phyloP scores from a whole-genome alignment of 2,797 vertebrate genomes.

The Danio albolineatus region DNA sequence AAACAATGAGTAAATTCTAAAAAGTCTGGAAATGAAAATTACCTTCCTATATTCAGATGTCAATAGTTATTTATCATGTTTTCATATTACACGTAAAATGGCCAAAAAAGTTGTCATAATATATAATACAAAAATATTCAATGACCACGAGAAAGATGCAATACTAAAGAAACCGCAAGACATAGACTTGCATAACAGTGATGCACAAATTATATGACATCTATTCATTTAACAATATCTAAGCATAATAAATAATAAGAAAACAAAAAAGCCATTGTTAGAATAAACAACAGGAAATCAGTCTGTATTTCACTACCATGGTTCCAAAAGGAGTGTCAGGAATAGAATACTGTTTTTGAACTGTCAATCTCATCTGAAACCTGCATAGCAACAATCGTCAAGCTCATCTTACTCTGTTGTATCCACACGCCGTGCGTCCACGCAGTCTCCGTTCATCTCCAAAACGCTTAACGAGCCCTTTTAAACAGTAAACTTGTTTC shows the following conservation, averaged over 20 bases:
- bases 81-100: too few relatives aligned
- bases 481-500: conserved; percentile 3
- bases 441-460: conserved; percentile 63
- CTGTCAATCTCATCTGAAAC: neutral
- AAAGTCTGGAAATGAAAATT: too few relatives aligned
- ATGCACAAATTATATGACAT: too few relatives aligned
- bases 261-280: neutral
- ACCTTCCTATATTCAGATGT: too few relatives aligned
- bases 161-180: too few relatives aligned
- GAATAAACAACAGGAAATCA: neutral
- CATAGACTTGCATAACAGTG: too few relatives aligned
- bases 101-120: too few relatives aligned
- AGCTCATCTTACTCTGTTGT: conserved; percentile 69
- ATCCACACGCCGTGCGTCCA: conserved; percentile 66
- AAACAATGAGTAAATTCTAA: too few relatives aligned
- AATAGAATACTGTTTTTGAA: neutral
- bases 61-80: too few relatives aligned
- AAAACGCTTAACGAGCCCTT: neutral
- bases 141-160: too few relatives aligned
- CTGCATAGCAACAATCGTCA: conserved; percentile 49
- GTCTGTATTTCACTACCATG: neutral
- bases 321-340: neutral
- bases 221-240: too few relatives aligned
- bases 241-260: neutral
- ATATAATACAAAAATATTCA: too few relatives aligned